Conservation (phyloP, 1,140 invertebrate species). For the Aphaenogaster ashmeadi region DNA sequence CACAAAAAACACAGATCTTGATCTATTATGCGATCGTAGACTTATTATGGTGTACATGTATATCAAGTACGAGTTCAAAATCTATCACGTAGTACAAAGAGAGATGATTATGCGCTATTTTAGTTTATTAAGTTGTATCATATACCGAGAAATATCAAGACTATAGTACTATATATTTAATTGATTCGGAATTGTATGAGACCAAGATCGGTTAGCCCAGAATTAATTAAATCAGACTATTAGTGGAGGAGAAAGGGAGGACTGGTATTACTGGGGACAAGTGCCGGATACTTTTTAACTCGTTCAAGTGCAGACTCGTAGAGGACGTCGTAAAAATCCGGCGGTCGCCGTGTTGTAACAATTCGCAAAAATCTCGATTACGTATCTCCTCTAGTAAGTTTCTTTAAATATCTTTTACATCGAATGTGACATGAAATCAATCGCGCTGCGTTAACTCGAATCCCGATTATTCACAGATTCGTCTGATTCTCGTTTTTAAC, state of each 20-base stretch:
- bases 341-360: constrained; percentile 62
- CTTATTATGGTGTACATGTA: constrained; percentile 78
- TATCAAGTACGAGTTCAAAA: constrained; percentile 85
- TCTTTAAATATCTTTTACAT: constrained; percentile 76
- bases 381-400: constrained; percentile 64
- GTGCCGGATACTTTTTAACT: constrained; percentile 74
- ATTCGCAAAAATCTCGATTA: constrained; percentile 66
- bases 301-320: constrained; percentile 71
- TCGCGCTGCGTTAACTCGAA: constrained; percentile 67
- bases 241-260: constrained; percentile 22
- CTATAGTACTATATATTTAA: constrained; percentile 79
- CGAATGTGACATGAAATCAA: constrained; percentile 72
- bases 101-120: constrained; percentile 84
- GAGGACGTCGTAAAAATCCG: constrained; percentile 72
- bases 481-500: constrained; percentile 1
- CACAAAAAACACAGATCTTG: constrained; percentile 85
- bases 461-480: constrained; percentile 40
- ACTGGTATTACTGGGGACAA: constrained; percentile 71
- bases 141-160: constrained; percentile 82
- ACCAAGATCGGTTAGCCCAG: constrained; percentile 76
- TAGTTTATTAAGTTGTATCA: constrained; percentile 82
- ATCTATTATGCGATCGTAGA: constrained; percentile 85
- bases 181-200: constrained; percentile 77
- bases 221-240: constrained; percentile 77
- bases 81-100: constrained; percentile 86